Conservation (phyloP, 2,113 vertebrate genomes). For the Thryonomys swinderianus region DNA sequence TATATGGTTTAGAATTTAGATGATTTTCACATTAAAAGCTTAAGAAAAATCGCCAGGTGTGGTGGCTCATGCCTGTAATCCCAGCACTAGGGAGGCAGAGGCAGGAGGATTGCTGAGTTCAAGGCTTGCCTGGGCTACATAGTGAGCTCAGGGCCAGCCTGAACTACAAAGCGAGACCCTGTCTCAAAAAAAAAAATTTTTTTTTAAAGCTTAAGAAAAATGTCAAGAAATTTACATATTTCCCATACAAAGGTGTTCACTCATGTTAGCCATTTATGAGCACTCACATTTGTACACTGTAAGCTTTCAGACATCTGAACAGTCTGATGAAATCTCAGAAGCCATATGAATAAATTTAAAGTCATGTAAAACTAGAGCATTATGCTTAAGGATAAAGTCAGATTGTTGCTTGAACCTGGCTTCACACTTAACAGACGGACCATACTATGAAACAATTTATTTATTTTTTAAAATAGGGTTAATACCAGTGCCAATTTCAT, state of each 20-base stretch:
- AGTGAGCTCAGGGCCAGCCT: no score
- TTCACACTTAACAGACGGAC: not conserved
- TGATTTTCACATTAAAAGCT: not conserved
- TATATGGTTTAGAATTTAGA: not conserved
- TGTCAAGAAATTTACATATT: not conserved
- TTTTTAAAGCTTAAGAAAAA: conserved; percentile 24
- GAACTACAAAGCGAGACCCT: no score
- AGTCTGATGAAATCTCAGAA: not conserved
- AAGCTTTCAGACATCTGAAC: not conserved
- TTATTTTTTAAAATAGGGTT: not conserved
- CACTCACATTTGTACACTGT: not conserved
- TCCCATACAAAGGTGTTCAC: not conserved
- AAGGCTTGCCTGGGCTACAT: no score
- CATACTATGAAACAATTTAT: not conserved
- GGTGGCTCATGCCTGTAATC: no score
- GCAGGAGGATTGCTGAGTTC: no score
- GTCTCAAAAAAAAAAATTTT: no score
- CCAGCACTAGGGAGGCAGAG: no score
- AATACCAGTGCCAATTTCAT: not conserved
- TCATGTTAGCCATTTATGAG: not conserved
- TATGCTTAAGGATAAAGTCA: not conserved
- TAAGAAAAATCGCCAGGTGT: no score
- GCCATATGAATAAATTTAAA: not conserved
- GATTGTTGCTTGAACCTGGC: not conserved
- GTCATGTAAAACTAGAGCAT: not conserved